Evolutionary conservation across 2,888 invertebrate species (phyloP).

Genomic region (Cataglyphis rosenhaueri): DNA sequence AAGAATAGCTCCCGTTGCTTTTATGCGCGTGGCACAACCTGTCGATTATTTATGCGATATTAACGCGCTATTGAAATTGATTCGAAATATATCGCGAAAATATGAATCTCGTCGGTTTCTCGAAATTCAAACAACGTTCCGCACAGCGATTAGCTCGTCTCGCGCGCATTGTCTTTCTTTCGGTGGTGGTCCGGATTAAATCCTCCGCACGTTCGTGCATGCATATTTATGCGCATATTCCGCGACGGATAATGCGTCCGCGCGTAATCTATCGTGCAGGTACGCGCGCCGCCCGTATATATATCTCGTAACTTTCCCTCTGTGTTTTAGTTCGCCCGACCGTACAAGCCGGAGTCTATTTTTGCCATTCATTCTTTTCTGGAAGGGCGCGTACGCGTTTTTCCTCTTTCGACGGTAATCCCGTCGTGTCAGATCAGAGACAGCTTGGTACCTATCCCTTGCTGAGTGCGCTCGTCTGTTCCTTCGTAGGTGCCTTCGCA

Average conservation of each 20-base stretch:
- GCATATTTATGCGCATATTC: constrained; percentile 52
- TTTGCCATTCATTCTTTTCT: constrained; percentile 73
- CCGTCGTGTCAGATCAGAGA: constrained; percentile 77
- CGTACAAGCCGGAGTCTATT: constrained; percentile 64
- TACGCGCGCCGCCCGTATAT: constrained; percentile 40
- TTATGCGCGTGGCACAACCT: neutral
- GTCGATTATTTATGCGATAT: neutral
- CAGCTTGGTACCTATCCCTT: constrained; percentile 71
- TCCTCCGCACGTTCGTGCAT: constrained; percentile 50
- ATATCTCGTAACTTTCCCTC: constrained; percentile 39
- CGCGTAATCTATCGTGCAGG: constrained; percentile 51
- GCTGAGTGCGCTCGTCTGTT: constrained; percentile 80
- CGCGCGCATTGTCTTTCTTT: constrained; percentile 39
- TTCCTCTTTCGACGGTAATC: constrained; percentile 79
- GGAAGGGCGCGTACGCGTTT: constrained; percentile 74
- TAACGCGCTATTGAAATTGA: neutral
- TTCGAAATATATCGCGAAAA: neutral
- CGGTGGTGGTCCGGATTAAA: constrained; percentile 42
- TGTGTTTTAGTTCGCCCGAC: constrained; percentile 35
- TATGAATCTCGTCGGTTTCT: neutral
- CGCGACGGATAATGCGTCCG: constrained; percentile 53
- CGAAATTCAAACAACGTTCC: constrained; percentile 29
- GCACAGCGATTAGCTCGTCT: constrained; percentile 34
- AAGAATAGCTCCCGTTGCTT: neutral
- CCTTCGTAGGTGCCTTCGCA: constrained; percentile 68